A percentile compares a stretch with the other conserved stretches of the same genome.
Conservation (phyloP, 2,888 invertebrate genomes). For the Theodoxus fluviatilis region DNA sequence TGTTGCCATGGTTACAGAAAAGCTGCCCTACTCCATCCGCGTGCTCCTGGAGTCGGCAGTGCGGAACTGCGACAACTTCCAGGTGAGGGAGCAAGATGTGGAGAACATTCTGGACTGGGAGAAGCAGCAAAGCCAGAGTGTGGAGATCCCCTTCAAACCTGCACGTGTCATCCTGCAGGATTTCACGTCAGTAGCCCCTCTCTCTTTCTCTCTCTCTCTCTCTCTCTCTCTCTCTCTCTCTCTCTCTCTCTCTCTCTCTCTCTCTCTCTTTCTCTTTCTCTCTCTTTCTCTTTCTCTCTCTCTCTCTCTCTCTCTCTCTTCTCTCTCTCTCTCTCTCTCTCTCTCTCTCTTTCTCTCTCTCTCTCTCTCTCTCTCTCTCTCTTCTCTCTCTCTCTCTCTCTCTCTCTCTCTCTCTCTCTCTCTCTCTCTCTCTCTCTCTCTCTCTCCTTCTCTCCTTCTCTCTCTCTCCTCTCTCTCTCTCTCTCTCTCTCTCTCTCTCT, state of each 20-base stretch:
- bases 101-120: conserved; percentile 89
- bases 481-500: too few relatives aligned
- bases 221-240: conserved; percentile 9
- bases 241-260: neutral
- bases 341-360: too few relatives aligned
- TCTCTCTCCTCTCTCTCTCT: too few relatives aligned
- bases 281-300: conserved; percentile 9
- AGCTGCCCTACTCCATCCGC: conserved; percentile 88
- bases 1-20: conserved; percentile 43
- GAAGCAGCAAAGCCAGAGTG: conserved; percentile 75
- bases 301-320: neutral
- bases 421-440: too few relatives aligned
- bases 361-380: too few relatives aligned
- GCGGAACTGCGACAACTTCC: conserved; percentile 95
- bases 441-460: too few relatives aligned
- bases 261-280: conserved; percentile 25
- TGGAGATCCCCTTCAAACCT: conserved; percentile 95
- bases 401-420: too few relatives aligned
- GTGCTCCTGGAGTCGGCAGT: conserved; percentile 94
- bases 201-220: conserved; percentile 9
- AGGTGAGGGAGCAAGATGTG: conserved; percentile 80
- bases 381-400: too few relatives aligned
- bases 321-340: too few relatives aligned
- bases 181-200: conserved; percentile 70
- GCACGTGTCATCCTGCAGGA: conserved; percentile 91